A percentile compares a stretch with the other conserved stretches of the same genome.
phyloP scores from a whole-genome alignment of 2,797 vertebrate genomes.

The Gambelia wislizenii region DNA sequence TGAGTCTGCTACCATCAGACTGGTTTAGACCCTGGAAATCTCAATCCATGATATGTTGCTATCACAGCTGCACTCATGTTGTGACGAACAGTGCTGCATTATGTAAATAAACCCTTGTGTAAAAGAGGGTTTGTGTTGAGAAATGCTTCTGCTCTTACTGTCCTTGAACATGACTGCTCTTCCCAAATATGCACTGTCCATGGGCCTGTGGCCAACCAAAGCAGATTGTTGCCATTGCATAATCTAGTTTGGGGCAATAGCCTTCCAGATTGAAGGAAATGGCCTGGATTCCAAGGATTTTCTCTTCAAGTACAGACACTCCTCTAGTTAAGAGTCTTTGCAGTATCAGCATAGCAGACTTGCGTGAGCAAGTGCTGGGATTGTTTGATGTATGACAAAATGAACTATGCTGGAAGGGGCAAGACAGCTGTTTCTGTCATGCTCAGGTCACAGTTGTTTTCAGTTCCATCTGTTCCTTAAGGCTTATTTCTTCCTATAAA shows the following conservation, averaged over 20 bases:
- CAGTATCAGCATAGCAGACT: not conserved
- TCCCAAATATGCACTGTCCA: not conserved
- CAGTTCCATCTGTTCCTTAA: not conserved
- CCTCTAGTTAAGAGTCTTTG: not conserved
- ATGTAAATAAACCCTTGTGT: not conserved
- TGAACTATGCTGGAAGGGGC: not conserved
- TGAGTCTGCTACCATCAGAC: not conserved
- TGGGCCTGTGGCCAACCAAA: not conserved
- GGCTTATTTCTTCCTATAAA: not conserved
- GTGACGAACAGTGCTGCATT: not conserved
- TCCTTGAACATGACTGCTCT: not conserved
- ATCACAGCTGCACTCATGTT: not conserved
- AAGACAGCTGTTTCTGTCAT: not conserved
- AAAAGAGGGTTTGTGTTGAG: not conserved
- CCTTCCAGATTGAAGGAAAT: not conserved
- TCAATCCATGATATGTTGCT: not conserved
- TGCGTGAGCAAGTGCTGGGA: not conserved
- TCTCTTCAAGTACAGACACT: not conserved
- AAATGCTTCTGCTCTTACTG: not conserved
- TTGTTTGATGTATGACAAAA: not conserved
- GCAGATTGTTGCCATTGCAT: not conserved
- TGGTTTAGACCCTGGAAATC: not conserved
- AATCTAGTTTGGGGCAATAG: conserved; percentile 26
- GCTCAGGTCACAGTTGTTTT: not conserved
- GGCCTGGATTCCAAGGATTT: not conserved